These are phyloP conservation scores for Synchiropus splendidus DNA, from an alignment of 2,113 vertebrate species.

Conservation along the genomic window DNA sequence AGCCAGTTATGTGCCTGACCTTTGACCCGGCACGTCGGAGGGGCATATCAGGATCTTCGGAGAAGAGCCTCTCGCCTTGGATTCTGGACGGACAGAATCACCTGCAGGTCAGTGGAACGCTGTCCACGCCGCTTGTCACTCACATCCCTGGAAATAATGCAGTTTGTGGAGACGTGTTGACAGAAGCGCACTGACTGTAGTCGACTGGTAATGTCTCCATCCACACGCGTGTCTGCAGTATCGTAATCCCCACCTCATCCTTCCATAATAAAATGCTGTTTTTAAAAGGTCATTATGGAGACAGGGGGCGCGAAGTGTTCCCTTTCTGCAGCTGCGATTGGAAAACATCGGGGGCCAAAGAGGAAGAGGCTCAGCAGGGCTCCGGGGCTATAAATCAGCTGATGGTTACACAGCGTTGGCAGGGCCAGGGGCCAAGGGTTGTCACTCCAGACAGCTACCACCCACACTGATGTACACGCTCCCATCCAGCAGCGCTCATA, in stretches of 20 bases:
- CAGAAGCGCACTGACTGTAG: background rate
- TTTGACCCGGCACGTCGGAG: conserved; percentile 74
- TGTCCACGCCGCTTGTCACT: conserved; percentile 13
- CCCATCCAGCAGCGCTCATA: conserved; percentile 9
- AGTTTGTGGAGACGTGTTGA: background rate
- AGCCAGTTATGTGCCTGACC: conserved; percentile 90
- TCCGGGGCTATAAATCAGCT: conserved; percentile 57
- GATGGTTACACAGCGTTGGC: conserved; percentile 56
- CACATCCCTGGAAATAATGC: background rate
- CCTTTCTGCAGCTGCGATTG: conserved; percentile 29
- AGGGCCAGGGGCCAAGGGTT: conserved; percentile 47
- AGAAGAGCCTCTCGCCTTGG: conserved; percentile 82
- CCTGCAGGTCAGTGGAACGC: conserved; percentile 79
- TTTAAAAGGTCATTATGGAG: conserved; percentile 9
- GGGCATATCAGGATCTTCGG: conserved; percentile 84
- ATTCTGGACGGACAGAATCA: conserved; percentile 75
- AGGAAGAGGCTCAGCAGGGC: conserved; percentile 51
- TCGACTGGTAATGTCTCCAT: no score
- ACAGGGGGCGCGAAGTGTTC: conserved; percentile 15
- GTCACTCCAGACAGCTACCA: conserved; percentile 48
- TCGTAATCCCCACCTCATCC: background rate
- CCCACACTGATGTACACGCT: conserved; percentile 30
- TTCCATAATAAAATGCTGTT: background rate
- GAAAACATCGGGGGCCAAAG: conserved; percentile 49
- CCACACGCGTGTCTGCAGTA: no score